phyloP scores from a whole-genome alignment of 2,113 vertebrate species.

The Chaetodon trifascialis region DNA sequence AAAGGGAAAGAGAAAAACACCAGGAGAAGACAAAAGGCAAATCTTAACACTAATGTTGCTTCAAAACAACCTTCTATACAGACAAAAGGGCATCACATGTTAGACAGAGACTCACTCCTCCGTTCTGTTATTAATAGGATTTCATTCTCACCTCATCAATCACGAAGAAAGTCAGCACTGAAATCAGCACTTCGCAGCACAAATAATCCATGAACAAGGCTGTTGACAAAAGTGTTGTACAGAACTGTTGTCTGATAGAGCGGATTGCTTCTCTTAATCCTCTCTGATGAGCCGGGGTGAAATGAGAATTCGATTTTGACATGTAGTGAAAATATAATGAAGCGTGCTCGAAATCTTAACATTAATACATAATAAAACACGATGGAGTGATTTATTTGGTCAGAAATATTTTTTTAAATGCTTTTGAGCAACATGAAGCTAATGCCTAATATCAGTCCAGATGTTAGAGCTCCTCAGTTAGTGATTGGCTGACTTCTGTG shows the following conservation, averaged over 20 bases:
- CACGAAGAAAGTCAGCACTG: constrained; percentile 16
- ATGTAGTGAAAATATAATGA: not conserved
- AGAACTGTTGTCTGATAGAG: not conserved
- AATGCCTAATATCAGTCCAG: not conserved
- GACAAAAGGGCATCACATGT: not conserved
- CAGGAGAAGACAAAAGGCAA: too few species aligned
- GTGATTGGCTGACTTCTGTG: not conserved
- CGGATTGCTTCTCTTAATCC: not conserved
- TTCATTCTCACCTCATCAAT: constrained; percentile 31
- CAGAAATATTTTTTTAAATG: not conserved
- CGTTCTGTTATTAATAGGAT: constrained; percentile 39
- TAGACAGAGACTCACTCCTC: not conserved
- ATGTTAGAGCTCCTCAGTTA: not conserved
- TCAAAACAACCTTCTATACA: constrained; percentile 11
- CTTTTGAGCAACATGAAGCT: not conserved
- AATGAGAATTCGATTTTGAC: not conserved
- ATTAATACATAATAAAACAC: not conserved
- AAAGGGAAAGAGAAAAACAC: too few species aligned
- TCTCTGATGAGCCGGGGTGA: not conserved
- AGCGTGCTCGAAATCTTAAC: not conserved
- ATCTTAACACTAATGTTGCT: not conserved
- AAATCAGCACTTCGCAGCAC: not conserved
- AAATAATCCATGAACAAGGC: constrained; percentile 29
- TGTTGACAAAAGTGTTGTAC: constrained; percentile 2
- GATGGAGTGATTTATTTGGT: not conserved